Conservation (phyloP, 2,113 vertebrate species). For the Neolamprologus sp. region DNA sequence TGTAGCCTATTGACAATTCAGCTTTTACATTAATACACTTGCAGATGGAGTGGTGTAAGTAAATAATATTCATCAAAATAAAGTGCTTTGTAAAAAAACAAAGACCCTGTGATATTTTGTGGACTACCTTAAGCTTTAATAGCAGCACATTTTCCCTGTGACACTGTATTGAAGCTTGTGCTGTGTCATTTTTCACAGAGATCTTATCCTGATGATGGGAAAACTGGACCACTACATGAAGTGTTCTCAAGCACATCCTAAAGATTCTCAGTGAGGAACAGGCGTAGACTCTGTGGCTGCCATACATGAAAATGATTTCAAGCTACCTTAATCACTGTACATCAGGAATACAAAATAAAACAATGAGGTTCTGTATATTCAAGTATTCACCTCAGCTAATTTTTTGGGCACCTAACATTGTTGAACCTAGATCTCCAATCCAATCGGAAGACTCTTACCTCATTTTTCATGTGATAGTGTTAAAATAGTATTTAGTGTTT, state of each 20-base stretch:
- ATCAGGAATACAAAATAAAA: accelerated
- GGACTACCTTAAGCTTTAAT: neutral
- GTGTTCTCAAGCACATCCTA: neutral
- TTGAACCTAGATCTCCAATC: neutral
- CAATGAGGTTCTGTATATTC: accelerated
- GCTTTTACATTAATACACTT: neutral
- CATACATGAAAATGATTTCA: neutral
- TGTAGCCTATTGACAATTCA: neutral
- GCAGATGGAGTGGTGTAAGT: neutral
- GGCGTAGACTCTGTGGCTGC: accelerated
- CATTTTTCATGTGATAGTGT: accelerated
- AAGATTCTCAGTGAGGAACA: neutral
- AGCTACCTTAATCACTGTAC: neutral
- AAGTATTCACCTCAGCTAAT: accelerated
- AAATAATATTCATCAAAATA: neutral
- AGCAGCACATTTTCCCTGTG: neutral
- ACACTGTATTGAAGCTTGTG: neutral
- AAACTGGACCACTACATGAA: neutral
- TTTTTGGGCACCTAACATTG: neutral
- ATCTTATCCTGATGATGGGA: neutral
- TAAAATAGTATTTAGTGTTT: neutral
- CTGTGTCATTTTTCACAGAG: neutral
- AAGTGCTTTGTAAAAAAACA: neutral
- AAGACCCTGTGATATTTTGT: neutral
- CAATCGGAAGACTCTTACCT: accelerated